Percentiles rank a stretch among this genome's conserved stretches.
Conservation (phyloP, 2,888 invertebrate genomes). For the Hyppa rectilinea region DNA sequence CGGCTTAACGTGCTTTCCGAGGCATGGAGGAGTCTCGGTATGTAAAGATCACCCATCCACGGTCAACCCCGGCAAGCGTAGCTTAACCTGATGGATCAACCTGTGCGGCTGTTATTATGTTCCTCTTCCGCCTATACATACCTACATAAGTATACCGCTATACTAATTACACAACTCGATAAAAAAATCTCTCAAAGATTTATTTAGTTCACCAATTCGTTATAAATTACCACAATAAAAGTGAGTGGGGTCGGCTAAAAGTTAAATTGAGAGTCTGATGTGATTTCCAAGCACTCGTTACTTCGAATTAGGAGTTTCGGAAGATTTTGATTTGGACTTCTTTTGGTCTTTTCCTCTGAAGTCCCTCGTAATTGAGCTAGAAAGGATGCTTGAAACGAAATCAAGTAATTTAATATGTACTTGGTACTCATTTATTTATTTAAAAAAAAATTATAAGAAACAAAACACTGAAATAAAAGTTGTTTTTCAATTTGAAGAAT, state of each 20-base stretch:
- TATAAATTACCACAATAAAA: conserved; percentile 64
- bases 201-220: conserved; percentile 50
- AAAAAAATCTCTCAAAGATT: conserved; percentile 7
- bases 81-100: too few species aligned
- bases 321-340: conserved; percentile 36
- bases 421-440: not conserved
- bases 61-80: too few species aligned
- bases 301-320: conserved; percentile 52
- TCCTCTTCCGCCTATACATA: too few species aligned
- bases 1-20: too few species aligned
- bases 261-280: conserved; percentile 71
- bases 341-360: conserved; percentile 33
- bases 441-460: too few species aligned
- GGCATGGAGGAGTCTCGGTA: too few species aligned
- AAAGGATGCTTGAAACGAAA: conserved; percentile 31
- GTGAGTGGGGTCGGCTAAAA: conserved; percentile 59
- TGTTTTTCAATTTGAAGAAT: too few species aligned
- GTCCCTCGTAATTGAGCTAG: conserved; percentile 36
- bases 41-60: too few species aligned
- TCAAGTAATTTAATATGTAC: conserved; percentile 33
- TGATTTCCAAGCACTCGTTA: conserved; percentile 62
- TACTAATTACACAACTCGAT: conserved; percentile 17
- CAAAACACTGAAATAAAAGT: too few species aligned
- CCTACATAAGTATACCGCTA: not conserved
- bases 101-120: too few species aligned